Conservation (phyloP, 2,888 invertebrate genomes). For the Caenorhabditis sinica region DNA sequence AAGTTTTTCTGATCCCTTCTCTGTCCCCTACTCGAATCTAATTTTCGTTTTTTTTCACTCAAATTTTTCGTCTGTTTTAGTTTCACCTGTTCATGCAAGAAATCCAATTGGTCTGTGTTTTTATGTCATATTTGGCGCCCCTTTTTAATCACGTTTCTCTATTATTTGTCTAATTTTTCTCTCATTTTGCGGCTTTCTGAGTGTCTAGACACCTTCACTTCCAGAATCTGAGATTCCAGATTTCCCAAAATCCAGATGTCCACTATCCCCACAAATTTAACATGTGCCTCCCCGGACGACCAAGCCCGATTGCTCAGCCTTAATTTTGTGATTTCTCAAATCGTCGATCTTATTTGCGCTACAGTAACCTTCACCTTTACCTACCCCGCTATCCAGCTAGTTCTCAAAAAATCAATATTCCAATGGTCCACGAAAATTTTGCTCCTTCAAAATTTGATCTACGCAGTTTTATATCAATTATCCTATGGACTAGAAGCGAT, state of each 20-base stretch:
- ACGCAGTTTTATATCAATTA: conserved; percentile 30
- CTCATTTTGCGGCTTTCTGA: no score
- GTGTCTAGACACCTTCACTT: no score
- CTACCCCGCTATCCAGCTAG: conserved; percentile 14
- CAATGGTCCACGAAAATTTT: conserved; percentile 47
- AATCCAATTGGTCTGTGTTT: background rate
- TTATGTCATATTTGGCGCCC: background rate
- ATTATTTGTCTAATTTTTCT: background rate
- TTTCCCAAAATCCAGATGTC: background rate
- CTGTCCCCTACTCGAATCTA: no score
- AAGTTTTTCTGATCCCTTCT: no score
- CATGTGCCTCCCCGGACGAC: conserved; percentile 10
- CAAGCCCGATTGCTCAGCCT: background rate
- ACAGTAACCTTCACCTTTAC: conserved; percentile 10
- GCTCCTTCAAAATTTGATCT: conserved; percentile 30
- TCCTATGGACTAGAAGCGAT: conserved; percentile 24
- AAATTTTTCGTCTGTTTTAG: no score
- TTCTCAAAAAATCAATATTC: conserved; percentile 41
- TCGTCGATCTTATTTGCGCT: conserved; percentile 9
- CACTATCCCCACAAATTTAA: background rate
- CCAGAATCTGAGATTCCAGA: background rate
- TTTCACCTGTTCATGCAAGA: no score
- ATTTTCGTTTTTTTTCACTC: no score
- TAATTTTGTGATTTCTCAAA: conserved; percentile 24
- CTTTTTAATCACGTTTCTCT: background rate